Conservation (phyloP, 2,888 invertebrate species). For the Chorisops tibialis region DNA sequence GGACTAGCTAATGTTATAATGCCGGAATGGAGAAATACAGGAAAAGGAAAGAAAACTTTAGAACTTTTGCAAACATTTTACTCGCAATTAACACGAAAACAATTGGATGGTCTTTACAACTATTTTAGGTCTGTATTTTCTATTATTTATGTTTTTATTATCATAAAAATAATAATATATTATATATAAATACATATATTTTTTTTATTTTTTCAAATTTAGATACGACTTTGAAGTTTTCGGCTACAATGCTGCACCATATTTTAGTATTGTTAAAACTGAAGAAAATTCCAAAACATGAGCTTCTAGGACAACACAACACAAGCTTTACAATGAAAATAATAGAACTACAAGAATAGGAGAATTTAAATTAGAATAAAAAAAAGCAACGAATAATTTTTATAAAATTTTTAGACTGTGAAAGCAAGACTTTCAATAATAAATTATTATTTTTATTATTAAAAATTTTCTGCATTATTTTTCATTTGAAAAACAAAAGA, state of each 20-base stretch:
- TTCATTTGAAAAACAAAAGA: neutral
- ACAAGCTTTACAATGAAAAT: neutral
- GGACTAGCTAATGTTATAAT: slow-evolving; percentile 71
- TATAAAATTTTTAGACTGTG: neutral
- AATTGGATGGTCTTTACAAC: slow-evolving; percentile 72
- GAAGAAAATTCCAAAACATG: slow-evolving; percentile 37
- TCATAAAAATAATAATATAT: neutral
- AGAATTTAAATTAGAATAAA: neutral
- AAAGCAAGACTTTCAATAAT: neutral
- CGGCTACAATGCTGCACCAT: slow-evolving; percentile 73
- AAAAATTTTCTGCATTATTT: neutral
- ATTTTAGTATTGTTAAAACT: slow-evolving; percentile 58
- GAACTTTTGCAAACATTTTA: slow-evolving; percentile 73
- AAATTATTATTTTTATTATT: neutral
- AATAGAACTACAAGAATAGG: neutral
- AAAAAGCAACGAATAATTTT: neutral
- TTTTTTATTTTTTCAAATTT: slow-evolving; percentile 46
- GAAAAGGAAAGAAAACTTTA: slow-evolving; percentile 70
- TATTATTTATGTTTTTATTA: neutral
- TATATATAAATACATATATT: too few relatives aligned
- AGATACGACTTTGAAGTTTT: slow-evolving; percentile 86
- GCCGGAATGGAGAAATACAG: slow-evolving; percentile 80
- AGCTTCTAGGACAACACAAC: neutral
- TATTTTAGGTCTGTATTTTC: slow-evolving; percentile 65
- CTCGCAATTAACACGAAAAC: slow-evolving; percentile 68